Conservation (phyloP, 2,797 vertebrate species). For the Urocyon cinereoargenteus region DNA sequence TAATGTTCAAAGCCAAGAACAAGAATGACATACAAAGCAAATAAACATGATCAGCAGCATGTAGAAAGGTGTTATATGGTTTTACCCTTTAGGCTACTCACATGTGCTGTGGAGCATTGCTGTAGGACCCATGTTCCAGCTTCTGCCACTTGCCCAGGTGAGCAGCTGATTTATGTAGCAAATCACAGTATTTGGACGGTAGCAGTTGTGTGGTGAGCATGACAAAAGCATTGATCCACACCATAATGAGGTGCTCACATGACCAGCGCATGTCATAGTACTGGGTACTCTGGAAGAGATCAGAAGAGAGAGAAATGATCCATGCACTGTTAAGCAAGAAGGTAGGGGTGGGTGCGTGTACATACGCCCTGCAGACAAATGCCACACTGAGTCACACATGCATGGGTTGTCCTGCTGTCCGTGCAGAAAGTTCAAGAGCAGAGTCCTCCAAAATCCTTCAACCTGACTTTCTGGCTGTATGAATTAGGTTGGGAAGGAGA, state of each 20-base stretch:
- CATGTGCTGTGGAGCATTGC: constrained; percentile 98
- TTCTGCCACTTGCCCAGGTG: constrained; percentile 99
- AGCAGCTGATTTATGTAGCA: constrained; percentile 96
- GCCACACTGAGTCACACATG: constrained; percentile 85
- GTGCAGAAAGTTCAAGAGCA: constrained; percentile 78
- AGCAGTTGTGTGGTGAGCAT: constrained; percentile 99
- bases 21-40: constrained; percentile 76
- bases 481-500: constrained; percentile 75
- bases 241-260: constrained; percentile 99
- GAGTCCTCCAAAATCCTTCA: constrained; percentile 80
- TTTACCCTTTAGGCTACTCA: constrained; percentile 88
- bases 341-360: constrained; percentile 69
- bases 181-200: constrained; percentile 98
- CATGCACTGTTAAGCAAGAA: neutral
- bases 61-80: constrained; percentile 55
- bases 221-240: constrained; percentile 99
- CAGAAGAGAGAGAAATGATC: constrained; percentile 72
- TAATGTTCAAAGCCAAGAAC: constrained; percentile 69
- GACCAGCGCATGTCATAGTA: constrained; percentile 99
- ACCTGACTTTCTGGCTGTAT: constrained; percentile 77
- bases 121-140: constrained; percentile 97
- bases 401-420: constrained; percentile 81
- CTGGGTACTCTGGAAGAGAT: constrained; percentile 96
- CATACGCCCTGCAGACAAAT: constrained; percentile 82
- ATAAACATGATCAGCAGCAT: constrained; percentile 68